Conservation (phyloP, 2,888 invertebrate genomes). For the Eristalis arbustorum region DNA sequence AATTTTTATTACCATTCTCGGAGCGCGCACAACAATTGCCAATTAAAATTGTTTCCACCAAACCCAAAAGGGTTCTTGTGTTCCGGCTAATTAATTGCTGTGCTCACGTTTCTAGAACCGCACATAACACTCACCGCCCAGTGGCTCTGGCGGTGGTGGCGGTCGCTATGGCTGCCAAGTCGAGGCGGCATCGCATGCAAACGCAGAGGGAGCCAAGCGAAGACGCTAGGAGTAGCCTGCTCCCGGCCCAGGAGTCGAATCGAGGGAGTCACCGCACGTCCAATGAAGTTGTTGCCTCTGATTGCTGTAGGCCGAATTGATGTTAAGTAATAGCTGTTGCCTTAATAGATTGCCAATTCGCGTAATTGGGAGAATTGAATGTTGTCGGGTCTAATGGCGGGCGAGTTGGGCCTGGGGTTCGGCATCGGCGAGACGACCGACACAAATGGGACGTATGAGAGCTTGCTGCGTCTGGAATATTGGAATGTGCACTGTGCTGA, state of each 20-base stretch:
- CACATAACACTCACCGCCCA: slow-evolving; percentile 63
- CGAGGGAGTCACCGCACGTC: slow-evolving; percentile 42
- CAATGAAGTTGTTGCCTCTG: slow-evolving; percentile 74
- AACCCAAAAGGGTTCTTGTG: slow-evolving; percentile 75
- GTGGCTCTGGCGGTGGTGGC: not conserved
- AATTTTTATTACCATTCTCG: slow-evolving; percentile 76
- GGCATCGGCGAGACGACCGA: not conserved
- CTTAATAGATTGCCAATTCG: slow-evolving; percentile 70
- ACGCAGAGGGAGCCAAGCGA: not conserved
- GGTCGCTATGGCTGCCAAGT: not conserved
- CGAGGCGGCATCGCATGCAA: slow-evolving; percentile 21
- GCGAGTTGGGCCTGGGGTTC: slow-evolving; percentile 3
- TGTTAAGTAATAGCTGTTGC: slow-evolving; percentile 74
- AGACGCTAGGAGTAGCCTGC: slow-evolving; percentile 4
- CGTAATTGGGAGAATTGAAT: slow-evolving; percentile 64
- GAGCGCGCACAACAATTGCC: slow-evolving; percentile 77
- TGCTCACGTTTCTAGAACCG: slow-evolving; percentile 73
- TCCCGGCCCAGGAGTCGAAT: slow-evolving; percentile 41
- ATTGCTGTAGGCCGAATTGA: slow-evolving; percentile 74
- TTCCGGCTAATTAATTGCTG: slow-evolving; percentile 77
- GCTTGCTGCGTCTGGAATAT: not conserved
- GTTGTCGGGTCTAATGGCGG: slow-evolving; percentile 59
- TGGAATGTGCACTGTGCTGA: not conserved
- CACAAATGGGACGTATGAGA: slow-evolving; percentile 9
- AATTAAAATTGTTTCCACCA: slow-evolving; percentile 76